These are phyloP conservation scores for Muscina levida DNA, from an alignment of 2,888 invertebrate species.

Conservation along the genomic window DNA sequence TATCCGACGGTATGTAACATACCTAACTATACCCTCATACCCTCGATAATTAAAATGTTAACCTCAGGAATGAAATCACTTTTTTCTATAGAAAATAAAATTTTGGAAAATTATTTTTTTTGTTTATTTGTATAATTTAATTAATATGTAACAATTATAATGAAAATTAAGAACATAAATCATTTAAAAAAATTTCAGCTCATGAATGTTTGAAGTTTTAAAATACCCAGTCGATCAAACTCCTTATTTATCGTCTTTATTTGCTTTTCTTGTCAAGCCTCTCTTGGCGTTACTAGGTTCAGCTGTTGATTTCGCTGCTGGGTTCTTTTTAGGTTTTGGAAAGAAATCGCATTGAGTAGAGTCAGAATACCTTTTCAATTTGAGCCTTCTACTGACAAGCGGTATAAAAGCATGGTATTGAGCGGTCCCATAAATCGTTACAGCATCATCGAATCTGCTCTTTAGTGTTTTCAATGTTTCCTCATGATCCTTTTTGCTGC, in stretches of 20 bases:
- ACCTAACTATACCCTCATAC: no score
- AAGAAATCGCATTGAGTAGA: conserved; percentile 23
- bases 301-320: conserved; percentile 7
- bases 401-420: conserved; percentile 21
- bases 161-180: no score
- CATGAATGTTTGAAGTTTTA: no score
- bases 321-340: conserved; percentile 6
- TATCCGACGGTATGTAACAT: no score
- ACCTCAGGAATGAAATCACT: no score
- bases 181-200: no score
- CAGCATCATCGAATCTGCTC: conserved; percentile 12
- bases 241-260: not conserved
- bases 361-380: conserved; percentile 13
- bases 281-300: not conserved
- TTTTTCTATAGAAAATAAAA: no score
- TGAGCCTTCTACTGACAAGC: not conserved
- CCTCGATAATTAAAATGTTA: no score
- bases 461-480: conserved; percentile 10
- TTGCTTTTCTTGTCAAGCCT: not conserved
- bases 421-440: conserved; percentile 7
- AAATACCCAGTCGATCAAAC: no score
- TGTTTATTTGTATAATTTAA: no score
- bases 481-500: conserved; percentile 16
- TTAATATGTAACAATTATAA: no score
- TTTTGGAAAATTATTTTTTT: no score